Percentiles rank a stretch among this genome's conserved stretches.
Evolutionary conservation across 1,140 invertebrate genomes (phyloP).

Genomic region (Penaeus japonicus): DNA sequence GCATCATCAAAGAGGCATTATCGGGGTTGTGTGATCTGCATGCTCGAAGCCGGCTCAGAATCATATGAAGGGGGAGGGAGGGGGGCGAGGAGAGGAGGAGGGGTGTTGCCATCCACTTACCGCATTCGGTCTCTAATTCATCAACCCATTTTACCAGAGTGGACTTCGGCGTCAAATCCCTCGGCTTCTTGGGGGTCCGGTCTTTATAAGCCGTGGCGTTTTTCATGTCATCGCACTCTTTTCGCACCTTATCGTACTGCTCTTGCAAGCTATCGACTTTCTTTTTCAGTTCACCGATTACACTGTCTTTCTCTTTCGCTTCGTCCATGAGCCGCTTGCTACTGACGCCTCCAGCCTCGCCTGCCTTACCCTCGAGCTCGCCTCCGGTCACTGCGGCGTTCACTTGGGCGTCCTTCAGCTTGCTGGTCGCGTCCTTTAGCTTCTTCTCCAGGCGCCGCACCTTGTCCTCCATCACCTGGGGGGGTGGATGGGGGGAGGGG

Average conservation of each 20-base stretch:
- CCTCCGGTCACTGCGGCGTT: constrained; percentile 15
- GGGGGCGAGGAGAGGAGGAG: background rate
- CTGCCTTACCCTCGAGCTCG: constrained; percentile 18
- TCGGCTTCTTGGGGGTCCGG: constrained; percentile 73
- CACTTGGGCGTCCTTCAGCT: constrained; percentile 65
- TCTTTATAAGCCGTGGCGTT: constrained; percentile 69
- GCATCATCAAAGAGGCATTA: no score
- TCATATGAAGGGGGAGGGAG: background rate
- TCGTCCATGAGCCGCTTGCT: constrained; percentile 67
- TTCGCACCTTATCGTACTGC: constrained; percentile 58
- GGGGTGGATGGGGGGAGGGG: no score
- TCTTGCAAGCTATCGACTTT: constrained; percentile 60
- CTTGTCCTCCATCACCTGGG: constrained; percentile 54
- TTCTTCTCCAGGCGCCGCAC: constrained; percentile 41
- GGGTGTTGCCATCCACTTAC: constrained; percentile 64
- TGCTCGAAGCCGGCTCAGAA: no score
- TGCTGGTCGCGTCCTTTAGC: constrained; percentile 66
- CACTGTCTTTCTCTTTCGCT: constrained; percentile 15
- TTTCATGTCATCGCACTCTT: constrained; percentile 69
- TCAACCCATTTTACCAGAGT: constrained; percentile 81
- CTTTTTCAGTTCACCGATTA: constrained; percentile 54
- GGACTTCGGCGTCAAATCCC: constrained; percentile 74
- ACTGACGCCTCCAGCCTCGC: background rate
- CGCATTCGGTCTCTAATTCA: constrained; percentile 80
- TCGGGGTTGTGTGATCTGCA: no score